These are phyloP conservation scores for Drosophila obscura DNA, from an alignment of 1,140 invertebrate species.

Conservation along the genomic window DNA sequence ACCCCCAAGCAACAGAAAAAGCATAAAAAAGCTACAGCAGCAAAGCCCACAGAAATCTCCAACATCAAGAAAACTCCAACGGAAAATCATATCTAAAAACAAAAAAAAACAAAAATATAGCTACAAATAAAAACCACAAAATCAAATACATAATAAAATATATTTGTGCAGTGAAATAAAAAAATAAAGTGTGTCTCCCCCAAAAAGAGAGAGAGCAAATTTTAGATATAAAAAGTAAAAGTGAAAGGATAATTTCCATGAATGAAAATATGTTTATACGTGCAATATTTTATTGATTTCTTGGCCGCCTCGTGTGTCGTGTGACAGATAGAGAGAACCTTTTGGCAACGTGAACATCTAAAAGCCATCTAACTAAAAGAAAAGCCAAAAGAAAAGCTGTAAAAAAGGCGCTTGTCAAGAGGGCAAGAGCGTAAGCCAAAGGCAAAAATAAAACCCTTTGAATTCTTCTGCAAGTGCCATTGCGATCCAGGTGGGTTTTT, in stretches of 20 bases:
- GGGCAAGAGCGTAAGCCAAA: slow-evolving; percentile 36
- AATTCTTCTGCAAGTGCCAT: slow-evolving; percentile 83
- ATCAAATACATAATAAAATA: not conserved
- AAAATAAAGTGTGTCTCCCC: slow-evolving; percentile 4
- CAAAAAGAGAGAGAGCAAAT: slow-evolving; percentile 16
- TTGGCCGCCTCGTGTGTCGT: slow-evolving; percentile 18
- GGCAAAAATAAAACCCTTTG: slow-evolving; percentile 47
- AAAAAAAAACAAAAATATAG: slow-evolving; percentile 29
- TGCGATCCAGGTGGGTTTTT: slow-evolving; percentile 79
- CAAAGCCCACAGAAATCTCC: slow-evolving; percentile 22
- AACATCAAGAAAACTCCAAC: slow-evolving; percentile 32
- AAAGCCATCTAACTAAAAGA: not conserved
- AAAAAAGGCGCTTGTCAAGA: slow-evolving; percentile 26
- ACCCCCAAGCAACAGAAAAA: slow-evolving; percentile 30
- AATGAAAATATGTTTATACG: slow-evolving; percentile 66
- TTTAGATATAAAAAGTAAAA: slow-evolving; percentile 33
- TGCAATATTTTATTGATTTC: slow-evolving; percentile 64
- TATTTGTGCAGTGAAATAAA: not conserved
- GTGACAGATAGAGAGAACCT: slow-evolving; percentile 18
- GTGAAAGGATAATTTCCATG: slow-evolving; percentile 53
- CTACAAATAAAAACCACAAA: slow-evolving; percentile 10
- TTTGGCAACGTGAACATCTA: slow-evolving; percentile 21
- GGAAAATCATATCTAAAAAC: slow-evolving; percentile 15
- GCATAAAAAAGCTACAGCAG: slow-evolving; percentile 8
- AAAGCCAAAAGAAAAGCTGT: slow-evolving; percentile 17